Percentiles rank a stretch among this genome's conserved stretches.
These are phyloP conservation scores for Urophycis tenuis DNA, from an alignment of 2,797 vertebrate genomes.

Conservation along the genomic window DNA sequence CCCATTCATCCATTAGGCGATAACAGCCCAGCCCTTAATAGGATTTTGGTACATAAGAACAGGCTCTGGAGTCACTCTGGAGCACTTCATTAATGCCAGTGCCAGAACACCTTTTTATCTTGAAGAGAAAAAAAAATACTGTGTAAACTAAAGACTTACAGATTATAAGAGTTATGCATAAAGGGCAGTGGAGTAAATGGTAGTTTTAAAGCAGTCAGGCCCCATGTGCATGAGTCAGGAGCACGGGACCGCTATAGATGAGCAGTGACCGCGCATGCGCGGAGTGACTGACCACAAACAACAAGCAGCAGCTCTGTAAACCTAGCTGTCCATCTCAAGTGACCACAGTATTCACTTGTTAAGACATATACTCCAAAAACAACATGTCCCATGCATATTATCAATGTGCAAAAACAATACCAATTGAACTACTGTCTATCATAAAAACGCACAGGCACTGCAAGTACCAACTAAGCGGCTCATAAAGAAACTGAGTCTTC, in stretches of 20 bases:
- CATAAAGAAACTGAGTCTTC: background rate
- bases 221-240: background rate
- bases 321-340: background rate
- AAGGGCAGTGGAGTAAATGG: background rate
- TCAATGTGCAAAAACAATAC: background rate
- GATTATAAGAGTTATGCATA: background rate
- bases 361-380: background rate
- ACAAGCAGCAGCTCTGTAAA: background rate
- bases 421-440: background rate
- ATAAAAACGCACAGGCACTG: background rate
- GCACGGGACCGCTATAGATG: background rate
- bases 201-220: background rate
- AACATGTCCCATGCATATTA: background rate
- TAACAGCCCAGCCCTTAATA: background rate
- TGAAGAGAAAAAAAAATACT: background rate
- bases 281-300: background rate
- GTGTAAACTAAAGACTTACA: background rate
- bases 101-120: background rate
- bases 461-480: background rate
- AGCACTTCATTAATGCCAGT: background rate
- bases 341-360: background rate
- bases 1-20: background rate
- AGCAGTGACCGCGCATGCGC: background rate
- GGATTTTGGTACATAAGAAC: background rate
- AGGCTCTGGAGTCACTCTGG: background rate